Conservation (phyloP, 2,888 invertebrate species). For the Cacoxenus indagator region DNA sequence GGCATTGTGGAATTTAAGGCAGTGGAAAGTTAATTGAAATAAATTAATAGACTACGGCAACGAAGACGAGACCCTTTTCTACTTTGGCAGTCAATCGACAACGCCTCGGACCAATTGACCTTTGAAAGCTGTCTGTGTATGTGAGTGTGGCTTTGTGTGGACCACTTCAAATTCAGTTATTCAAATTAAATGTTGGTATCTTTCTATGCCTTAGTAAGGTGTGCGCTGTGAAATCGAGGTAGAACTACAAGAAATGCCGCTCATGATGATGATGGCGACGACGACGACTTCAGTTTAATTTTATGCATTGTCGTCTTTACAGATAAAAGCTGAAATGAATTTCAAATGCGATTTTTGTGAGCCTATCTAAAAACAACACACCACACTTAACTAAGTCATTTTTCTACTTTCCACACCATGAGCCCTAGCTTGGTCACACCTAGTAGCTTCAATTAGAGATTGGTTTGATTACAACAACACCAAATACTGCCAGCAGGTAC, state of each 20-base stretch:
- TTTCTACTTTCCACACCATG: background rate
- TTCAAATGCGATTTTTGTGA: background rate
- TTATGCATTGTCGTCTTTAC: constrained; percentile 5
- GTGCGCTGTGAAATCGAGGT: background rate
- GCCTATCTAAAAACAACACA: background rate
- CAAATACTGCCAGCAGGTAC: background rate
- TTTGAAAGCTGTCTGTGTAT: constrained; percentile 28
- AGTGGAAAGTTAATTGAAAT: constrained; percentile 17
- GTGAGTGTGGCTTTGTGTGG: constrained; percentile 31
- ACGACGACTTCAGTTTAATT: constrained; percentile 3
- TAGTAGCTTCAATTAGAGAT: background rate
- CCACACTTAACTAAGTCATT: background rate
- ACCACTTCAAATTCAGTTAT: constrained; percentile 34
- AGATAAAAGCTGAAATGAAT: constrained; percentile 18
- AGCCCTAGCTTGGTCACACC: background rate
- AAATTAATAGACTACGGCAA: constrained; percentile 18
- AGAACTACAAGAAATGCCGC: background rate
- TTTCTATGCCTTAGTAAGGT: background rate
- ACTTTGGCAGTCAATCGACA: constrained; percentile 29
- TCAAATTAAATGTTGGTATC: constrained; percentile 21
- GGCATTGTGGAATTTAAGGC: background rate
- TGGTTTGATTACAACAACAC: background rate
- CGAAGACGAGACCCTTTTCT: background rate
- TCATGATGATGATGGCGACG: background rate
- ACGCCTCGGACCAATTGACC: constrained; percentile 8